Percentiles rank a stretch among this genome's conserved stretches.
Conservation (phyloP, 2,113 vertebrate species). For the Chaetura pelagica region DNA sequence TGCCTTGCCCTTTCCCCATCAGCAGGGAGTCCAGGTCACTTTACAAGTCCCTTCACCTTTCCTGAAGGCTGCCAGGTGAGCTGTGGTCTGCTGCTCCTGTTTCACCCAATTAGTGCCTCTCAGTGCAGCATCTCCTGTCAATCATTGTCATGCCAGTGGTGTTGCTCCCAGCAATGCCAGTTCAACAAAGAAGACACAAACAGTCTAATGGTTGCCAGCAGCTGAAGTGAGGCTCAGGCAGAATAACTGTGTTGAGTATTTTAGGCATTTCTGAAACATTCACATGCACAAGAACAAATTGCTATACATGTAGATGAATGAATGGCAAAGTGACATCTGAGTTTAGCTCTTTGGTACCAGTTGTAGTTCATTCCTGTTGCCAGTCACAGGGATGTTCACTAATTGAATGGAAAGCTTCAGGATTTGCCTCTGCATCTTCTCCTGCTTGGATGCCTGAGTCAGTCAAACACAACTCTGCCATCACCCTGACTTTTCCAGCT, state of each 20-base stretch:
- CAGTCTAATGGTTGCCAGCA: constrained; percentile 38
- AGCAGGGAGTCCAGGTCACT: background rate
- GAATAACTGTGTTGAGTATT: background rate
- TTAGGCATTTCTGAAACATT: background rate
- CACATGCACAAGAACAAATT: background rate
- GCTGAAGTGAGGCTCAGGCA: background rate
- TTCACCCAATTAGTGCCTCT: constrained; percentile 31
- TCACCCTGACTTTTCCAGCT: background rate
- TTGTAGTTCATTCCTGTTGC: background rate
- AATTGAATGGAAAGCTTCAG: background rate
- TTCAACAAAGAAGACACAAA: constrained; percentile 24
- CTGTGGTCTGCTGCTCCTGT: background rate
- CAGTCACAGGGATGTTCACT: background rate
- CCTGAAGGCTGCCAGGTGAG: background rate
- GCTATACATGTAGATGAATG: accelerated
- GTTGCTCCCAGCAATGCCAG: constrained; percentile 43
- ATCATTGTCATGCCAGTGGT: background rate
- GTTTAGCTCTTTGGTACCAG: background rate
- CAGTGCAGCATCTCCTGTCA: background rate
- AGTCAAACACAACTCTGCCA: background rate
- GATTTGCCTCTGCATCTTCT: background rate
- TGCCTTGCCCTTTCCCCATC: background rate
- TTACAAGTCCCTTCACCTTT: background rate
- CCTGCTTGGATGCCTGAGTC: background rate
- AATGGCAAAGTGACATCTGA: background rate